phyloP scores from a whole-genome alignment of 2,113 vertebrate genomes.

The Crotalus horridus region DNA sequence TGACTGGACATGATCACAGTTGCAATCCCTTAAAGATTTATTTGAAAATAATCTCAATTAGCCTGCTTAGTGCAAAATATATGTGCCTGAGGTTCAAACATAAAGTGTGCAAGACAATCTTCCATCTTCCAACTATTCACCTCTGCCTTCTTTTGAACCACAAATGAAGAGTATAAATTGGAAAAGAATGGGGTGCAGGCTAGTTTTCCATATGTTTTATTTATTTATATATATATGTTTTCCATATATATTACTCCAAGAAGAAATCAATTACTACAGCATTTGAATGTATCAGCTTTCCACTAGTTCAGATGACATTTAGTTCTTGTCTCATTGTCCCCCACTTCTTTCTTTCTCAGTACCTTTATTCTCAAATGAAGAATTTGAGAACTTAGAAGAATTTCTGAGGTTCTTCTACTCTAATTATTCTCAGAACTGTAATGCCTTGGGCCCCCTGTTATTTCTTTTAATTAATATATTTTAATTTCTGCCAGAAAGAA shows the following conservation, averaged over 20 bases:
- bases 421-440: neutral
- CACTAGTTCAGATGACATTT: neutral
- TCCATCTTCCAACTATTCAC: neutral
- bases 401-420: neutral
- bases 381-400: neutral
- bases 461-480: neutral
- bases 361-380: neutral
- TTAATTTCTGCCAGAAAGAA: neutral
- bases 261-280: neutral
- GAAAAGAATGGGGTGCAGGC: neutral
- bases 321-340: neutral
- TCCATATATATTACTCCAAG: neutral
- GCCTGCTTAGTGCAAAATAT: neutral
- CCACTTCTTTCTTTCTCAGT: too few relatives aligned
- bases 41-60: neutral
- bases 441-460: neutral
- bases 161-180: neutral
- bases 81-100: neutral
- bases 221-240: too few relatives aligned
- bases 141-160: neutral
- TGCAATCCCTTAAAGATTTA: neutral
- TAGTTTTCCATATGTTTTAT: neutral
- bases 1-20: neutral
- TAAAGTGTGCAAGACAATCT: too few relatives aligned
- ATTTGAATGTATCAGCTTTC: neutral